Evolutionary conservation across 2,797 vertebrate genomes (phyloP), one percentile per base, ranked within the genome.

Genomic region (Lindbergichthys nudifrons): DNA sequence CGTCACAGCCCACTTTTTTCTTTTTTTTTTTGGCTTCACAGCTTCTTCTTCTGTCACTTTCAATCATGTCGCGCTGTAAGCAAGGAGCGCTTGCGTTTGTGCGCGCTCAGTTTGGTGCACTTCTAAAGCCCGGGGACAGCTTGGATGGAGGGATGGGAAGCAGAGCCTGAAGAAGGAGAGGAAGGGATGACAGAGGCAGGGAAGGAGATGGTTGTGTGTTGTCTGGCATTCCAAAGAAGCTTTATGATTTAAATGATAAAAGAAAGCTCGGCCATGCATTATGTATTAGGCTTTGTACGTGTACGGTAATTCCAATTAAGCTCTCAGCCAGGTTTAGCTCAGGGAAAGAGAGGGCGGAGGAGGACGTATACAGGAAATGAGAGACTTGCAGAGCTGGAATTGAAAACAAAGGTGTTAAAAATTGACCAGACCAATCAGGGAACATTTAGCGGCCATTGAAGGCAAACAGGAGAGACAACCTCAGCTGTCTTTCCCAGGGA

Each of bases 221-320:
- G 80, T 89, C 80, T 86, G 78, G 85, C 83, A 82, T 89, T 88
- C 84, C 85, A 75, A 89, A 89, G 77, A 77, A 87, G 90, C 85
- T 85, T 92, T 90, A 91, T 93, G 92, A 92, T 94, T 93, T 90
- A 92, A 94, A 93, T 94, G 89, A 94, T 94, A 91, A 92, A 92
- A 89, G 92, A 90, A 88, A 75, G 70, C 82, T 75, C 18, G 81
- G 66, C 65, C 68, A 91, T 94, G 89, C 91, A 95, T 95, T 93
- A 94, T 94, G 92, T 77, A 95, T 93, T 72, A 88, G 86, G 57
- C 75, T 57, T 77, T 81, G 87, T 91, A 91, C 85, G 85, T 92
- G 89, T 83, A 83, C 73, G 30, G 85, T 92, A 90, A 93, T 91
- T 92, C 89, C 91, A 94, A 94, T 94, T 92, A 94, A 88, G 80